Percentiles rank a stretch among this genome's conserved stretches.
These are phyloP conservation scores for Anomalospiza imberbis DNA, from an alignment of 2,797 vertebrate genomes.

Conservation along the genomic window DNA sequence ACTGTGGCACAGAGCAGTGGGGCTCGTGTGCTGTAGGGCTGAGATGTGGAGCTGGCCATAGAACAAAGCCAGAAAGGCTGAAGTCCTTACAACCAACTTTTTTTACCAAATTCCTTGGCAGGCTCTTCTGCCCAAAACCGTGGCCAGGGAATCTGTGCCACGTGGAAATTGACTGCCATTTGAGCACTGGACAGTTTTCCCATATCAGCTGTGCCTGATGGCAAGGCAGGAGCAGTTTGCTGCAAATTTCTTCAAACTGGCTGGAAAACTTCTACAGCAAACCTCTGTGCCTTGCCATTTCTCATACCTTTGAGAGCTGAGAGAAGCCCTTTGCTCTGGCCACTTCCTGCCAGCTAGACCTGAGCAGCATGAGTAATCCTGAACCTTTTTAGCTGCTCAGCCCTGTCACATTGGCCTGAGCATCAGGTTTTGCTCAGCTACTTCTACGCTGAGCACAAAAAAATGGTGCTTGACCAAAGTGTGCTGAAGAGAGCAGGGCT, in stretches of 20 bases:
- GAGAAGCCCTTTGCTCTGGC: background rate
- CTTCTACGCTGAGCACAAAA: background rate
- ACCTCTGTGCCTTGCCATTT: background rate
- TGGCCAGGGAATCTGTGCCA: background rate
- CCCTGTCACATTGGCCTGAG: background rate
- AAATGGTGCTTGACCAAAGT: background rate
- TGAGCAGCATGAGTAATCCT: background rate
- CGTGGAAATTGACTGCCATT: background rate
- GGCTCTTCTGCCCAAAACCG: background rate
- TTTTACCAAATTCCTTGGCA: background rate
- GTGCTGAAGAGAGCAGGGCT: background rate
- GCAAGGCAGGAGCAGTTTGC: rapidly evolving
- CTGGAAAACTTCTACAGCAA: background rate
- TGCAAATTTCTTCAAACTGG: background rate
- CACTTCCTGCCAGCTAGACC: background rate
- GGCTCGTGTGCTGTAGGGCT: background rate
- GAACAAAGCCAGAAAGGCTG: background rate
- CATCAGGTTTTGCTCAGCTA: background rate
- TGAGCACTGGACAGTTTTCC: background rate
- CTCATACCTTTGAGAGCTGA: background rate
- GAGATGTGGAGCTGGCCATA: background rate
- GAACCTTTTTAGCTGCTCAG: background rate
- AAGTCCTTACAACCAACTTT: background rate
- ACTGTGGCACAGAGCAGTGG: background rate
- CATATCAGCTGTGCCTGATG: background rate